These are phyloP conservation scores for Cyprinodon brontotheroides DNA, from an alignment of 2,113 vertebrate species.

Conservation along the genomic window DNA sequence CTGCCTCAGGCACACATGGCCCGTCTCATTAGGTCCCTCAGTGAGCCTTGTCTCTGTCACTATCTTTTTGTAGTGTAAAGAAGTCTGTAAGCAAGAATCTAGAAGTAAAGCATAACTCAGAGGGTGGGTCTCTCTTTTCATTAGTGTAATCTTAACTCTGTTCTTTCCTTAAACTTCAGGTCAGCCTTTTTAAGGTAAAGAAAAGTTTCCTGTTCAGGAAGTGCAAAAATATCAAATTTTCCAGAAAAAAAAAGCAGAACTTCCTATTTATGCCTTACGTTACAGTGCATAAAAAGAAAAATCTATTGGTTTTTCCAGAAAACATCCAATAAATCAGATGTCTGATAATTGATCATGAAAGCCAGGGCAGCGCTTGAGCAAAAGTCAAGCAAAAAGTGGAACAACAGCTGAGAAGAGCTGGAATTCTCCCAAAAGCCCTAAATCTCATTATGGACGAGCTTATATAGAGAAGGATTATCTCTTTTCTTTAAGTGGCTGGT, in stretches of 20 bases:
- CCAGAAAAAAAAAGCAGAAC: slow-evolving; percentile 24
- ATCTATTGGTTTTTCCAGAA: slow-evolving; percentile 2
- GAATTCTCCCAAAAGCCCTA: slow-evolving; percentile 46
- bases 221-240: slow-evolving; percentile 23
- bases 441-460: slow-evolving; percentile 71
- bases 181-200: slow-evolving; percentile 13
- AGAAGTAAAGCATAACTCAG: slow-evolving; percentile 2
- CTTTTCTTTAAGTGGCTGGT: slow-evolving; percentile 46
- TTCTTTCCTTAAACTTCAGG: slow-evolving; percentile 23
- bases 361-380: slow-evolving; percentile 47
- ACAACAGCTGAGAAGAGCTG: slow-evolving; percentile 52
- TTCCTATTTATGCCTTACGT: background rate
- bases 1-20: slow-evolving; percentile 43
- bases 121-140: background rate
- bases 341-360: slow-evolving; percentile 41
- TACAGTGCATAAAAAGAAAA: slow-evolving; percentile 13
- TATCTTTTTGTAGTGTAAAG: slow-evolving; percentile 4
- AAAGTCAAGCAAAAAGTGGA: slow-evolving; percentile 51
- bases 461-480: slow-evolving; percentile 60
- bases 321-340: slow-evolving; percentile 14
- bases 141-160: slow-evolving; percentile 8
- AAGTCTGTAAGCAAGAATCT: slow-evolving; percentile 7
- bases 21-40: slow-evolving; percentile 3
- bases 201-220: slow-evolving; percentile 22
- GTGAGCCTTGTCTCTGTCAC: slow-evolving; percentile 15